A percentile compares a stretch with the other conserved stretches of the same genome.
phyloP scores from a whole-genome alignment of 2,113 vertebrate genomes.

The Prochilodus magdalenae region DNA sequence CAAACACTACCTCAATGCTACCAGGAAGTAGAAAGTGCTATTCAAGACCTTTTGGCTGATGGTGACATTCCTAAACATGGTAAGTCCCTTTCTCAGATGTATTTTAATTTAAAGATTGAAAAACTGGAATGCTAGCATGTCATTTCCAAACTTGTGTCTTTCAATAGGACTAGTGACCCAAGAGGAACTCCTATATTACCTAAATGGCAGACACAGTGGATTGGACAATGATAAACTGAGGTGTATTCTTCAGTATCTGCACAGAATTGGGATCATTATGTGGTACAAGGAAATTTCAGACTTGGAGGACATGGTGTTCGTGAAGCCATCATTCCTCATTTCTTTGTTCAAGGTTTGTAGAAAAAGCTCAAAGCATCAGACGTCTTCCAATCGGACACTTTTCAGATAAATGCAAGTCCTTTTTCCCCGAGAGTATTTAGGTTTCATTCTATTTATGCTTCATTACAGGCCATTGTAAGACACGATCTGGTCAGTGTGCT shows the following conservation, averaged over 20 bases:
- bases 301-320: constrained; percentile 64
- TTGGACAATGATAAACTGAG: constrained; percentile 54
- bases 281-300: constrained; percentile 75
- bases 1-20: constrained; percentile 64
- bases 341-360: constrained; percentile 74
- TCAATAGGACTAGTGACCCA: constrained; percentile 71
- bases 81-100: constrained; percentile 43
- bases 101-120: not conserved
- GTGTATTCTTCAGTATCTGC: constrained; percentile 73
- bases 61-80: constrained; percentile 66
- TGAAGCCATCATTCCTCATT: constrained; percentile 75
- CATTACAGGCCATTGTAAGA: constrained; percentile 71
- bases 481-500: constrained; percentile 68
- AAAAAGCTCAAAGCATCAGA: not conserved
- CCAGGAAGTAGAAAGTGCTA: constrained; percentile 67
- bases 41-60: constrained; percentile 27
- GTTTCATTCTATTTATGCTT: not conserved
- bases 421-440: not conserved
- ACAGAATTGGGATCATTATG: constrained; percentile 66
- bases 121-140: not conserved
- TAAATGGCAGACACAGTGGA: constrained; percentile 52
- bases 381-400: not conserved
- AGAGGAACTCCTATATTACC: constrained; percentile 46
- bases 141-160: not conserved
- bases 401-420: not conserved